Evolutionary conservation across 1,140 invertebrate genomes (phyloP).

Genomic region (Euura saliciscinereae): DNA sequence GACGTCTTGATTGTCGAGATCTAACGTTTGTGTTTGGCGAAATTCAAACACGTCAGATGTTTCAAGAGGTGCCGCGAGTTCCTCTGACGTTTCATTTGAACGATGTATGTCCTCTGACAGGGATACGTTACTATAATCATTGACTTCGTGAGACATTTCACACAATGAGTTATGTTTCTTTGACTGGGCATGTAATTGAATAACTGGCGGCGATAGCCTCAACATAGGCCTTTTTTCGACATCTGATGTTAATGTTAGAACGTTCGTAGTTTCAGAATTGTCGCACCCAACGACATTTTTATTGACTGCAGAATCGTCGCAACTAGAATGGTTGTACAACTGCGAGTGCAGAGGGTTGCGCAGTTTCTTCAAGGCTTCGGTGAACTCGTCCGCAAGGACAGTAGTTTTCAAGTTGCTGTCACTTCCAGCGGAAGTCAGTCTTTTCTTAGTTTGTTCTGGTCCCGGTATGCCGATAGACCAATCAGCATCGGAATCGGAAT

Average conservation of each 20-base stretch:
- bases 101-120: no score
- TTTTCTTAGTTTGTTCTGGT: conserved; percentile 46
- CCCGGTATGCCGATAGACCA: conserved; percentile 54
- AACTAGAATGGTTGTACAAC: neutral
- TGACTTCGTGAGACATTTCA: no score
- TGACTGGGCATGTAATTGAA: no score
- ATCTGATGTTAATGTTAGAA: conserved; percentile 36
- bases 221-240: conserved; percentile 38
- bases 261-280: conserved; percentile 32
- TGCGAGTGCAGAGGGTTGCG: conserved; percentile 37
- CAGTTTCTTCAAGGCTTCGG: conserved; percentile 63
- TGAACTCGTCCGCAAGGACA: conserved; percentile 62
- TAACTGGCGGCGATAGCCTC: conserved; percentile 26
- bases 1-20: neutral
- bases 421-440: conserved; percentile 54
- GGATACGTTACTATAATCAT: no score
- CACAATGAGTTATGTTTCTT: no score
- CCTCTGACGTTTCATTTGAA: no score
- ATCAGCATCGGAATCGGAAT: conserved; percentile 69
- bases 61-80: no score
- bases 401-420: conserved; percentile 63
- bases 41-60: no score
- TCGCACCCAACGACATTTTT: conserved; percentile 8
- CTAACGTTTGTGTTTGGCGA: no score
- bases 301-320: neutral